Conservation (phyloP, 2,797 vertebrate genomes). For the Buceros bicornis region DNA sequence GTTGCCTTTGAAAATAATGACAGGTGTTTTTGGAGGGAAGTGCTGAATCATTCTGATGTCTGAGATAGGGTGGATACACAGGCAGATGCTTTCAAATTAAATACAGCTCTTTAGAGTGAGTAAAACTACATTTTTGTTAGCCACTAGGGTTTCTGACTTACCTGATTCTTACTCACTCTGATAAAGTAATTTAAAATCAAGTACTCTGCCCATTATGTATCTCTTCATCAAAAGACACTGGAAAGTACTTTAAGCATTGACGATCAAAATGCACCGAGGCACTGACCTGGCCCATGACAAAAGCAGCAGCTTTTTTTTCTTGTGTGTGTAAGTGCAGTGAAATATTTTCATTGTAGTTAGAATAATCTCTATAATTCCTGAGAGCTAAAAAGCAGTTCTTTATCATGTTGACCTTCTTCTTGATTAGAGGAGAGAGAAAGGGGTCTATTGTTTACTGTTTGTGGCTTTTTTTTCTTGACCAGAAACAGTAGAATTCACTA, state of each 20-base stretch:
- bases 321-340: neutral
- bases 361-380: neutral
- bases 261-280: neutral
- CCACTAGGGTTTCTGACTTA: neutral
- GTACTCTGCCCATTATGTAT: neutral
- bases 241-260: neutral
- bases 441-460: neutral
- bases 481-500: neutral
- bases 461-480: neutral
- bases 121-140: neutral
- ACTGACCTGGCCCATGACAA: neutral
- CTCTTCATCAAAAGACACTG: neutral
- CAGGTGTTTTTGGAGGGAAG: neutral
- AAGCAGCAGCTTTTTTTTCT: neutral
- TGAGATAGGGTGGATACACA: neutral
- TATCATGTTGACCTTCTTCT: neutral
- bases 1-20: neutral
- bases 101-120: neutral
- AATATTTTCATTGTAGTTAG: neutral
- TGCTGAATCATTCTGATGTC: slow-evolving; percentile 1
- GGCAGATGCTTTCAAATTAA: slow-evolving; percentile 17
- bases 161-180: neutral
- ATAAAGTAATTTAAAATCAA: neutral
- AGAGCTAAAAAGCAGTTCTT: neutral
- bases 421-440: neutral